Base-by-base conservation (phyloP, 30 jellyfish, hydroid and myxozoan genomes). In the Mastigias papua region DNA sequence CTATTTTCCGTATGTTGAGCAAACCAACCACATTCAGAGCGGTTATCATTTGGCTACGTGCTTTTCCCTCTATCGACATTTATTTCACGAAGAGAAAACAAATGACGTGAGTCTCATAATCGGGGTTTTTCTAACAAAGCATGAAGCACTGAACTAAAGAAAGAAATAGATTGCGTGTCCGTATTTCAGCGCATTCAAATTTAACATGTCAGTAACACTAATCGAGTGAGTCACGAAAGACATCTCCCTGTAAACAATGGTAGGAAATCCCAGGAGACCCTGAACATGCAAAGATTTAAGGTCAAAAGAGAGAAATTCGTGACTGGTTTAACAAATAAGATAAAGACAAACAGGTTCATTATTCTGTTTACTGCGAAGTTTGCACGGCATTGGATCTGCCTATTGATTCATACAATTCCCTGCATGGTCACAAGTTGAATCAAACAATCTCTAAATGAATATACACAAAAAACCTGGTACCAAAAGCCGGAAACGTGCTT, bases 401-500 rank as follows among this genome's bases (percentile, higher is more conserved):
- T 63, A 27, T 7, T 21, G 27, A 54, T 6, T 5, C 20, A 54
- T 3, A 2, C 67, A 6, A 54, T 21, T 21, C 67, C 54, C 13
- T 42, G 54, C 13, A 42, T 57, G 69, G 69, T 57, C 25, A 23
- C 69, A 20, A 17, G 23, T 23, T 63, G 46, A 22, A 3, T 63
- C 74, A 63, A 63, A 25, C 66, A n/a, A 80, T 13, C n/a, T 54
- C n/a, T 70, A 20, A 61, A 25, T 62, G 60, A 51, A 50, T 15
- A 49, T 76, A 73, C n/a, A n/a, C n/a, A n/a, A 70, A 50, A 48
- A 23, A 46, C 48, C 31, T 28, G 70, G 76, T 73, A 70, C 34
- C 68, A 37, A 48, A 73, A 73, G 64, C 92, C 94, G 94, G 94
- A 85, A 85, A 85, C 94, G 33, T 73, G 81, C 13, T 60, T 60